A percentile compares a stretch with the other conserved stretches of the same genome.
phyloP scores from a whole-genome alignment of 2,888 invertebrate genomes.

The Eueremaeus valkanovi region DNA sequence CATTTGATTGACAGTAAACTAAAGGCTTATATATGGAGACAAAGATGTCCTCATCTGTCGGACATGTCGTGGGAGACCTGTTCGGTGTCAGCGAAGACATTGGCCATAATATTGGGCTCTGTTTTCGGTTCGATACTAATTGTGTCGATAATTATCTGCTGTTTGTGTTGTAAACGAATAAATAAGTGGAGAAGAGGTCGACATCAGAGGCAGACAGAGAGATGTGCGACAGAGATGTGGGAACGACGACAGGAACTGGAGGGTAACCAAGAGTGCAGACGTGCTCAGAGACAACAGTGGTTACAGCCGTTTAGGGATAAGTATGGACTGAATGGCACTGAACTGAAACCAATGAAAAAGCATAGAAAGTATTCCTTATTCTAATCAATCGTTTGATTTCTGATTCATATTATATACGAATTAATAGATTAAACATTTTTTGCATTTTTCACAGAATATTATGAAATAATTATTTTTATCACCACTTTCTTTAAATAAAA shows the following conservation, averaged over 20 bases:
- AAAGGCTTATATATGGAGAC: background rate
- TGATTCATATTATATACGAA: too few relatives aligned
- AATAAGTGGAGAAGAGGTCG: background rate
- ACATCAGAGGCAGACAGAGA: background rate
- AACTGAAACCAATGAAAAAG: too few relatives aligned
- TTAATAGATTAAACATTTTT: too few relatives aligned
- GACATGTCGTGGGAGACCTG: conserved; percentile 1
- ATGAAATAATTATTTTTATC: too few relatives aligned
- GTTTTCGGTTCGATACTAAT: background rate
- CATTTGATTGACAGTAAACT: background rate
- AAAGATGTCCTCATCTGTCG: background rate
- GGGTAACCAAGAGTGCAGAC: background rate
- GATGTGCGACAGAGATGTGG: background rate
- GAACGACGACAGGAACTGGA: background rate
- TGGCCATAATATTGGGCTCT: background rate
- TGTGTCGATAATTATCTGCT: background rate
- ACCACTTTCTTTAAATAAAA: too few relatives aligned
- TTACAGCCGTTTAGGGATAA: background rate
- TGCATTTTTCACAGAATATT: too few relatives aligned
- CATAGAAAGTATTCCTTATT: too few relatives aligned
- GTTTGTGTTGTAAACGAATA: background rate
- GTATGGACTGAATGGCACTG: too few relatives aligned
- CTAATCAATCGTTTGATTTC: too few relatives aligned
- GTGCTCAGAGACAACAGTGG: background rate
- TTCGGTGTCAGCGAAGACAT: background rate